phyloP scores from a whole-genome alignment of 2,888 invertebrate species.

The Cantharis rustica region DNA sequence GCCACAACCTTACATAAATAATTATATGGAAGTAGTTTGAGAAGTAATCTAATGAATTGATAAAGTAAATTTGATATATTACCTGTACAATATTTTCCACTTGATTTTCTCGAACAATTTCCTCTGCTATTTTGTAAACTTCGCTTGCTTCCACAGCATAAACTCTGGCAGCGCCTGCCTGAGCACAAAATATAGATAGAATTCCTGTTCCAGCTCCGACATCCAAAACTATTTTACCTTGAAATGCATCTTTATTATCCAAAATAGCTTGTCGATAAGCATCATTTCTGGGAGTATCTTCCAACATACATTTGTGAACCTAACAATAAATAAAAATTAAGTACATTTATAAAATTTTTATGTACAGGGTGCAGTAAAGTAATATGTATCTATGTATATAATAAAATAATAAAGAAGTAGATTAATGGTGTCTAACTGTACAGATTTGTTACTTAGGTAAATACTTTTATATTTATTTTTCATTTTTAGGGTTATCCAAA shows the following conservation, averaged over 20 bases:
- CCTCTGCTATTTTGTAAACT: constrained; percentile 66
- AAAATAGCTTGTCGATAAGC: constrained; percentile 83
- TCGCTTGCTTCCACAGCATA: constrained; percentile 85
- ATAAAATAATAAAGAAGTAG: too few relatives aligned
- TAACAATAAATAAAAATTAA: constrained; percentile 48
- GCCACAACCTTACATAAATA: too few relatives aligned
- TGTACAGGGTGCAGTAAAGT: background rate
- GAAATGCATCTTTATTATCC: constrained; percentile 67
- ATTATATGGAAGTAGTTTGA: too few relatives aligned
- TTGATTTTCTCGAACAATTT: constrained; percentile 73
- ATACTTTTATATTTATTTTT: too few relatives aligned
- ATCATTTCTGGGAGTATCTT: constrained; percentile 74
- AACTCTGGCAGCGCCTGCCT: constrained; percentile 87
- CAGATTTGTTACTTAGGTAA: too few relatives aligned
- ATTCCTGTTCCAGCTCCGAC: constrained; percentile 89
- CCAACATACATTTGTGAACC: constrained; percentile 82
- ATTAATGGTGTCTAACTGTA: too few relatives aligned
- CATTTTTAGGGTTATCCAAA: too few relatives aligned
- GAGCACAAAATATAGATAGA: constrained; percentile 85
- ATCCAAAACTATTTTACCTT: constrained; percentile 82
- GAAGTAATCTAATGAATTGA: background rate
- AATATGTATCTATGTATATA: too few relatives aligned
- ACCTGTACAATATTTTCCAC: constrained; percentile 70
- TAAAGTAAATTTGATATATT: constrained; percentile 25
- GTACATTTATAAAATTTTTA: background rate